phyloP scores from a whole-genome alignment of 1,140 invertebrate species.

The Micrasema minimum region DNA sequence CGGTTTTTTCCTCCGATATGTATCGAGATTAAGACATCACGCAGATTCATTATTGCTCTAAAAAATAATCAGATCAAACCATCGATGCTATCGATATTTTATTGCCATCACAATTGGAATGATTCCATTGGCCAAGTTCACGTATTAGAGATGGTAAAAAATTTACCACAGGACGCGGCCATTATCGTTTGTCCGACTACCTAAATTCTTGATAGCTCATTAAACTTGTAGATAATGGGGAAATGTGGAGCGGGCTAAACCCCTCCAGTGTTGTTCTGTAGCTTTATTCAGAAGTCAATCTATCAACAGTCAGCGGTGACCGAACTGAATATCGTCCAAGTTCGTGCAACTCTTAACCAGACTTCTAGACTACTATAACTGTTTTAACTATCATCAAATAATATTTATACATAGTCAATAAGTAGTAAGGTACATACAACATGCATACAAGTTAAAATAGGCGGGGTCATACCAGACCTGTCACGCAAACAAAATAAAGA shows the following conservation, averaged over 20 bases:
- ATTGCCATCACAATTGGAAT: conserved; percentile 20
- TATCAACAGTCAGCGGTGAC: neutral
- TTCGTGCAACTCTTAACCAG: no score
- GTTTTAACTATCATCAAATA: no score
- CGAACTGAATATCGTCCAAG: neutral
- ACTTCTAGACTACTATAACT: no score
- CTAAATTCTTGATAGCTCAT: conserved; percentile 27
- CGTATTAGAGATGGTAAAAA: conserved; percentile 15
- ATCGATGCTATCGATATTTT: conserved; percentile 20
- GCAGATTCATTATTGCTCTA: conserved; percentile 27
- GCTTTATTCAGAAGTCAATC: no score
- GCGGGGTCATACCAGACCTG: no score
- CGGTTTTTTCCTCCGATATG: neutral
- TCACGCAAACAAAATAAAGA: no score
- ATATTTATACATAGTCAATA: no score
- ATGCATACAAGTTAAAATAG: no score
- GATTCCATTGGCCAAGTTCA: conserved; percentile 12
- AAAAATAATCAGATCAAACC: conserved; percentile 32
- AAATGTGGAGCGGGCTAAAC: conserved; percentile 3
- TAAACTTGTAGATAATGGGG: conserved; percentile 21
- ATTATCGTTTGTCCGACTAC: conserved; percentile 25
- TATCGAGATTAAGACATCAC: conserved; percentile 12
- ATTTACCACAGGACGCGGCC: neutral
- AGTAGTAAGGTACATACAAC: no score
- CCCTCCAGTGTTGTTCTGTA: neutral